These are phyloP conservation scores for Ficedula albicollis DNA, from an alignment of 2,797 vertebrate genomes.

Conservation along the genomic window DNA sequence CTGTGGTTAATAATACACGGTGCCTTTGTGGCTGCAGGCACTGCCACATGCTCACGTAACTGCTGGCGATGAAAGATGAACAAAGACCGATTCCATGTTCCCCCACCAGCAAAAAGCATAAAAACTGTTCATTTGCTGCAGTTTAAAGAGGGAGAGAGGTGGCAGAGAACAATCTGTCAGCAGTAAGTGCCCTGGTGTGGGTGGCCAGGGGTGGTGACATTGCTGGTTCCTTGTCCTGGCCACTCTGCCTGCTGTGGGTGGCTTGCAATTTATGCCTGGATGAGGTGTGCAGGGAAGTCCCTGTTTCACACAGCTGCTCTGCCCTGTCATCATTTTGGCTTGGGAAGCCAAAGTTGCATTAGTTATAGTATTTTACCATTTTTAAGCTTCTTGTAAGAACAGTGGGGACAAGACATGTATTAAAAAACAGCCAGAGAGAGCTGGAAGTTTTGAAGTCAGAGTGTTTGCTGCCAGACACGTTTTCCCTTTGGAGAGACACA, in stretches of 20 bases:
- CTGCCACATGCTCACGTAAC: neutral
- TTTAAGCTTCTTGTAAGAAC: neutral
- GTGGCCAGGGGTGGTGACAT: neutral
- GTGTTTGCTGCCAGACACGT: neutral
- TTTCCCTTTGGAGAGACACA: neutral
- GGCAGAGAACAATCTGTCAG: neutral
- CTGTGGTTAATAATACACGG: neutral
- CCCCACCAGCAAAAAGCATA: neutral
- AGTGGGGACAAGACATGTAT: neutral
- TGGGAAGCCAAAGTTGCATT: neutral
- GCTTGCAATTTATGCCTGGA: neutral
- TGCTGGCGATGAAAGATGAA: neutral
- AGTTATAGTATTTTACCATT: neutral
- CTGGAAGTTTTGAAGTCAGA: neutral
- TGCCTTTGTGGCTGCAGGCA: neutral
- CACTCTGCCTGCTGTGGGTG: neutral
- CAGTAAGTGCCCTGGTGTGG: neutral
- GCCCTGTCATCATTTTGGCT: neutral
- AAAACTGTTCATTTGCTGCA: neutral
- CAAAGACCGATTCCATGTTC: neutral
- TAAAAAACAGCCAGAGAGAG: neutral
- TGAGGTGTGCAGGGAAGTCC: neutral
- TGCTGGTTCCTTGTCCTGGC: neutral
- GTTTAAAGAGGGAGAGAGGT: neutral
- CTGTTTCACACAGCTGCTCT: neutral